Percentiles rank a stretch among this genome's conserved stretches.
phyloP scores from a whole-genome alignment of 2,888 invertebrate species.

The Stegophylla sp. region DNA sequence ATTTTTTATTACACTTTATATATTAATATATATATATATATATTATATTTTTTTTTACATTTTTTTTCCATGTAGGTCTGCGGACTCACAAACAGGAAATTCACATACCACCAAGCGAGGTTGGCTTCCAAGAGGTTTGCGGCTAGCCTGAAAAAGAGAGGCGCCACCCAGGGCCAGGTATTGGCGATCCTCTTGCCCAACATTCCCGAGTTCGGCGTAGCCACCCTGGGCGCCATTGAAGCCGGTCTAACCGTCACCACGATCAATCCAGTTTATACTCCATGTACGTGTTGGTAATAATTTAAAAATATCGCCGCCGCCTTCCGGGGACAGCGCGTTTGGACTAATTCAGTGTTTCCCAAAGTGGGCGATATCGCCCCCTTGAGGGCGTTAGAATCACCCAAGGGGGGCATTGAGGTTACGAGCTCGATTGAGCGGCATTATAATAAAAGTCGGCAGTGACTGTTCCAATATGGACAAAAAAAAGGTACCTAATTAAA shows the following conservation, averaged over 20 bases:
- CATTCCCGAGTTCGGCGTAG: conserved; percentile 76
- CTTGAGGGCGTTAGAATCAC: too few species aligned
- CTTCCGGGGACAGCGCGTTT: too few species aligned
- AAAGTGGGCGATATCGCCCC: too few species aligned
- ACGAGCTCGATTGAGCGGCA: too few species aligned
- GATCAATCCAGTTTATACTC: conserved; percentile 77
- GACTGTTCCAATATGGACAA: too few species aligned
- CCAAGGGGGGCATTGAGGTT: too few species aligned
- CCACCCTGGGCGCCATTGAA: conserved; percentile 72
- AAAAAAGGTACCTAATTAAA: too few species aligned
- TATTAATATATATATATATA: too few species aligned
- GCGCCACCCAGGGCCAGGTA: conserved; percentile 72
- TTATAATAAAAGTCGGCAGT: too few species aligned
- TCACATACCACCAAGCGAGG: conserved; percentile 74
- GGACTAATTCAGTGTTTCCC: too few species aligned
- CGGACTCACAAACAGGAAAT: conserved; percentile 74
- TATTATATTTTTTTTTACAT: background rate
- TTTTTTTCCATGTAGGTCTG: conserved; percentile 71
- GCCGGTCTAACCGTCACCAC: conserved; percentile 76
- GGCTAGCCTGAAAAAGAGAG: conserved; percentile 73
- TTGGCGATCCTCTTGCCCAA: conserved; percentile 78
- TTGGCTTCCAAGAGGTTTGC: conserved; percentile 73
- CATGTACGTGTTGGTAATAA: conserved; percentile 63
- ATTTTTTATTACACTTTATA: too few species aligned
- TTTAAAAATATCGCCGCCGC: too few species aligned